These are phyloP conservation scores for Pantherophis guttatus DNA, from an alignment of 2,113 vertebrate genomes.

Conservation along the genomic window DNA sequence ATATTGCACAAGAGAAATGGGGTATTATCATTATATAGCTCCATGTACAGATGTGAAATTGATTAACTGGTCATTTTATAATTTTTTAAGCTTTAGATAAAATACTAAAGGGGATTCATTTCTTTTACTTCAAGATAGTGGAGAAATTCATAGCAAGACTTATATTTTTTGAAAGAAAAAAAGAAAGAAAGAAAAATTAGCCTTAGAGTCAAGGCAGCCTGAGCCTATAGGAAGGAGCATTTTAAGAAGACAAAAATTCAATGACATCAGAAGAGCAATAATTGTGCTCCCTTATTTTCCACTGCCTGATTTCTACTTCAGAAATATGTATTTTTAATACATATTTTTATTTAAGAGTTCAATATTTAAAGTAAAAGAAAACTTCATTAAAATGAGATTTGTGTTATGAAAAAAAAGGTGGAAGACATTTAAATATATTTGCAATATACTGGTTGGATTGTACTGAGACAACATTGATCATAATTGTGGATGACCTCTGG, in stretches of 20 bases:
- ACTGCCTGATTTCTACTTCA: constrained; percentile 40
- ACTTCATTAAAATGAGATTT: neutral
- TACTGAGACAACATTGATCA: neutral
- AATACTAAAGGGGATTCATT: neutral
- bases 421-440: neutral
- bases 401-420: neutral
- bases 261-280: constrained; percentile 6
- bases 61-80: neutral
- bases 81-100: neutral
- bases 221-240: neutral
- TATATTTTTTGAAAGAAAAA: neutral
- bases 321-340: neutral
- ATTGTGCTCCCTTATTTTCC: constrained; percentile 45
- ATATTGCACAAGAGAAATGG: neutral
- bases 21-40: neutral
- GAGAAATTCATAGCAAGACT: neutral
- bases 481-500: neutral
- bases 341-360: neutral
- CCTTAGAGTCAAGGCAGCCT: neutral
- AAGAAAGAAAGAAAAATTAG: neutral
- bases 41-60: neutral
- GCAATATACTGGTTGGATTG: neutral
- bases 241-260: neutral
- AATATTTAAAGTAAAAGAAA: neutral
- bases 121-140: neutral